Evolutionary conservation across 2,888 invertebrate species (phyloP).

Genomic region (Acronicta psi): DNA sequence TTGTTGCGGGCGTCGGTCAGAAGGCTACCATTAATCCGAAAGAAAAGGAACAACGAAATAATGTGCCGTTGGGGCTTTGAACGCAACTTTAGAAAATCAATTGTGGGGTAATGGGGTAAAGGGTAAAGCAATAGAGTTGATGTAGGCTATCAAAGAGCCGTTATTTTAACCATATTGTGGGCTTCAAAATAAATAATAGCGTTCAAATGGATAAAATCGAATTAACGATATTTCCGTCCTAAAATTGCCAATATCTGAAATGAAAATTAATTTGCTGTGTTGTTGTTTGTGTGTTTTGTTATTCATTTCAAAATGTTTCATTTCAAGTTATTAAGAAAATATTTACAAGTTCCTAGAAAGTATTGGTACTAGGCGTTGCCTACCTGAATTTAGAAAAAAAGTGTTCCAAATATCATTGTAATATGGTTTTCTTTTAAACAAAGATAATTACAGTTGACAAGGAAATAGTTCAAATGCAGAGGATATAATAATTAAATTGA

Average conservation of each 20-base stretch:
- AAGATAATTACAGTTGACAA: too few relatives aligned
- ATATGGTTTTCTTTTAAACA: too few relatives aligned
- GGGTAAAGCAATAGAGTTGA: conserved; percentile 24
- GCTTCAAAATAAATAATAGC: conserved; percentile 20
- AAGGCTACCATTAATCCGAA: conserved; percentile 23
- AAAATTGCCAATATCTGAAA: neutral
- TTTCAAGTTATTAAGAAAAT: too few relatives aligned
- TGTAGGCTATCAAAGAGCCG: conserved; percentile 33
- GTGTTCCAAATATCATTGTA: too few relatives aligned
- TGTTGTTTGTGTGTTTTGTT: too few relatives aligned
- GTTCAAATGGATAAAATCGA: conserved; percentile 2
- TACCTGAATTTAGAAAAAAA: too few relatives aligned
- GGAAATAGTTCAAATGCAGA: too few relatives aligned
- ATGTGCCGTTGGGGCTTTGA: conserved; percentile 23
- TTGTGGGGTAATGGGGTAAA: conserved; percentile 26
- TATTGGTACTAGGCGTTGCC: too few relatives aligned
- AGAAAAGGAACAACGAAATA: conserved; percentile 35
- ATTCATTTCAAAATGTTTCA: too few relatives aligned
- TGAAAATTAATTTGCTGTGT: neutral
- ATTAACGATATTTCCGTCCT: conserved; percentile 4
- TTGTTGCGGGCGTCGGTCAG: conserved; percentile 28
- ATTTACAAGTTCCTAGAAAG: too few relatives aligned
- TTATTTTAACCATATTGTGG: conserved; percentile 15
- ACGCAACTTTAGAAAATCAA: conserved; percentile 41
- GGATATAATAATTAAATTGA: too few relatives aligned